Percentiles rank a stretch among this genome's conserved stretches.
These are phyloP conservation scores for Chauna torquata DNA, from an alignment of 2,113 vertebrate genomes.

Conservation along the genomic window DNA sequence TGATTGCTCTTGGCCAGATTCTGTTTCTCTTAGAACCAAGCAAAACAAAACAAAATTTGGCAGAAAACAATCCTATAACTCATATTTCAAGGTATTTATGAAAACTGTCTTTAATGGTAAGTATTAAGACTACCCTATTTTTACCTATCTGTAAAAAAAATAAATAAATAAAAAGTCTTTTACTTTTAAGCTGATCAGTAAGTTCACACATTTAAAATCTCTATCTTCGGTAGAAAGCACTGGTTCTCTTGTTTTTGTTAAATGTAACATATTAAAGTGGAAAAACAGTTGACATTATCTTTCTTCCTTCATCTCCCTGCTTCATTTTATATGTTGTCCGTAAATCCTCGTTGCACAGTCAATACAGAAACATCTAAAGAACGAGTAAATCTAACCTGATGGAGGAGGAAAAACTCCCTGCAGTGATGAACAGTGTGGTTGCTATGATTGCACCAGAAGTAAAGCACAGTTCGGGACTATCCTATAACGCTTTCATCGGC, in stretches of 20 bases:
- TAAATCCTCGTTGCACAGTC: neutral
- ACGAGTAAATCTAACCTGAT: neutral
- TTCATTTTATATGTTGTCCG: neutral
- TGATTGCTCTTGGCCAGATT: neutral
- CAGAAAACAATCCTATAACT: neutral
- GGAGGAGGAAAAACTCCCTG: neutral
- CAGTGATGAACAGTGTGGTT: neutral
- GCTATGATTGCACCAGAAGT: neutral
- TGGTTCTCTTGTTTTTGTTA: neutral
- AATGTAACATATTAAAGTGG: neutral
- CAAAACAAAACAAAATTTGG: neutral
- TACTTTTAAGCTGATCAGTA: neutral
- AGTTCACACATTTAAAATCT: neutral
- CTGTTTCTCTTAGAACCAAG: neutral
- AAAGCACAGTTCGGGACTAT: neutral
- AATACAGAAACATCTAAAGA: neutral
- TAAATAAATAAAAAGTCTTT: neutral
- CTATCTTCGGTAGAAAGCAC: neutral
- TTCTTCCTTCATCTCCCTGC: neutral
- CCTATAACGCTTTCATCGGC: neutral
- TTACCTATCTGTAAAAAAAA: neutral
- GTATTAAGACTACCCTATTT: neutral
- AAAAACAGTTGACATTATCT: neutral
- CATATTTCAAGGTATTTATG: neutral
- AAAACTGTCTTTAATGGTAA: neutral